Evolutionary conservation across 1,140 invertebrate genomes (phyloP), one percentile per base, ranked within the genome.

Genomic region (Euura saliciscinereae): DNA sequence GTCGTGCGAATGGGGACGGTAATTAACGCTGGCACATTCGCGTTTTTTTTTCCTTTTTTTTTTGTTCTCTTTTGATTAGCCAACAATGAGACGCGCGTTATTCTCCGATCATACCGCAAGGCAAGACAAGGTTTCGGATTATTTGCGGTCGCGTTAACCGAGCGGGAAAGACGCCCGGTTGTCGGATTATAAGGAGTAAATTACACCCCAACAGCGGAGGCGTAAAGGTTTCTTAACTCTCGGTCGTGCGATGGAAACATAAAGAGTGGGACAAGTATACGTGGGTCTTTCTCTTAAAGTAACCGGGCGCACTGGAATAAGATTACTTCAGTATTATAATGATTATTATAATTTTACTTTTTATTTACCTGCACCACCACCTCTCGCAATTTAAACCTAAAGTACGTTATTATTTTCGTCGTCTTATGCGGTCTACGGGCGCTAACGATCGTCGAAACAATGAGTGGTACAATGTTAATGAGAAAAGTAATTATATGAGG

Each of bases 401-500:
- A 46, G 13, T 64, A 44, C 66, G 66, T 67, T 67, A 67, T 67
- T 67, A 67, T 67, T 67, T 67, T 74, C 65, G 45, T 74, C 68
- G n/a, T 28, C 43, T 8, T 6, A n/a, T n/a, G 13, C 44, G 45
- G 66, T 66, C 64, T 42, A 71, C 67, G 76, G 44, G 69, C 74
- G 74, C 74, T 77, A 77, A 77, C 76, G 76, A 77, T 75, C 76
- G 65, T 66, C 44, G 68, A 71, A 76, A 85, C 83, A 85, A 85
- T 84, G 79, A 77, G 28, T 28, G 66, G 78, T 73, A 78, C 78
- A 80, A 76, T 80, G 79, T 84, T 85, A 84, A 85, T 82, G 83
- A 84, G 82, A 80, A 80, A 81, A 83, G 82, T 85, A 84, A 84
- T 85, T 85, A 83, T 79, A 74, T 75, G 75, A 76, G 75, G 79